Percentiles rank a stretch among this genome's conserved stretches.
Conservation (phyloP, 1,140 invertebrate species). For the Trichoplusia ni region DNA sequence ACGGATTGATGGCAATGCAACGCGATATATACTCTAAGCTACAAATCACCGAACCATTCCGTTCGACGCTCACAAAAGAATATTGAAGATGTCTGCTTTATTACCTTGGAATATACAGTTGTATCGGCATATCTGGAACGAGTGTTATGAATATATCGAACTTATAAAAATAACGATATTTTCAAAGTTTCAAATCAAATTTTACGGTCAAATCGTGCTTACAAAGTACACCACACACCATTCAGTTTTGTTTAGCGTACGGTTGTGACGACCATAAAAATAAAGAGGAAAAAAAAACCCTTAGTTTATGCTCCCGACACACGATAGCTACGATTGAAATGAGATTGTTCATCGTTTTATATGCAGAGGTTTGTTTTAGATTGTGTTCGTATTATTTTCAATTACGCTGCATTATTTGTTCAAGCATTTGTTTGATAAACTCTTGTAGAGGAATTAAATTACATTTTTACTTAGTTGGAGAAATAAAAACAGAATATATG, state of each 20-base stretch:
- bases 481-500: too few species aligned
- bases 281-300: conserved; percentile 8
- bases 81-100: conserved; percentile 27
- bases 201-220: conserved; percentile 8
- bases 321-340: conserved; percentile 15
- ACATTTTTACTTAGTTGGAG: background rate
- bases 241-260: conserved; percentile 15
- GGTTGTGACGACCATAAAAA: conserved; percentile 4
- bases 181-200: background rate
- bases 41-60: conserved; percentile 51
- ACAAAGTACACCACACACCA: background rate
- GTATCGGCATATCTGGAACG: background rate
- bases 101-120: conserved; percentile 5
- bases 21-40: conserved; percentile 50
- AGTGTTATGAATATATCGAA: conserved; percentile 1
- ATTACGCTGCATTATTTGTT: conserved; percentile 5
- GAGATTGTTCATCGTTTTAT: conserved; percentile 20
- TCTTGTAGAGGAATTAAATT: background rate
- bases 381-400: conserved; percentile 15
- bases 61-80: conserved; percentile 33
- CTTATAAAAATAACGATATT: background rate
- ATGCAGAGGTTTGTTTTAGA: background rate
- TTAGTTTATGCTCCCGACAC: conserved; percentile 17
- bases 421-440: conserved; percentile 9
- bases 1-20: conserved; percentile 71